These are phyloP conservation scores for Drosophila incognita DNA, from an alignment of 2,888 invertebrate genomes.

Conservation along the genomic window DNA sequence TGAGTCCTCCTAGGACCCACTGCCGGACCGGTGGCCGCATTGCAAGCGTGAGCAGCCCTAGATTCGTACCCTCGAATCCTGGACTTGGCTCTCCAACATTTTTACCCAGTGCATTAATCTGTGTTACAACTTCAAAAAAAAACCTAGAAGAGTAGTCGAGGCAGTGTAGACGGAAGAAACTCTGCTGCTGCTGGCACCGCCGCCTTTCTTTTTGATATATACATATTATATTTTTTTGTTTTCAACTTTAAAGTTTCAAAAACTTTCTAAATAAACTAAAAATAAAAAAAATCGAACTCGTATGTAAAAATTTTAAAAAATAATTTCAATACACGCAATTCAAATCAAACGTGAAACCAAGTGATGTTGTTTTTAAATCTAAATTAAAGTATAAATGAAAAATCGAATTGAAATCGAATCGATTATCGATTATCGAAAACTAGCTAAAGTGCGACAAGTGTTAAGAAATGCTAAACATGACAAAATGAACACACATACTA, in stretches of 20 bases:
- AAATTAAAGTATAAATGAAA: conserved; percentile 54
- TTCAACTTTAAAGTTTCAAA: conserved; percentile 66
- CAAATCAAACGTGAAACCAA: conserved; percentile 84
- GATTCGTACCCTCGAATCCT: background rate
- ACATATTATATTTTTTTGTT: conserved; percentile 30
- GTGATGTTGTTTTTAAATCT: conserved; percentile 81
- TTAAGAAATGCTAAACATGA: conserved; percentile 49
- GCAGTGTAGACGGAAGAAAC: conserved; percentile 29
- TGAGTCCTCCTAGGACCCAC: conserved; percentile 80
- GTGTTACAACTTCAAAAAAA: conserved; percentile 75
- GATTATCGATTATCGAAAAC: conserved; percentile 36
- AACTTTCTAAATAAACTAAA: conserved; percentile 48
- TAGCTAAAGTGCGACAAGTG: conserved; percentile 75
- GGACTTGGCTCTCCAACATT: conserved; percentile 6
- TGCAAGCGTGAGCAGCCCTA: conserved; percentile 61
- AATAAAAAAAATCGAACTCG: background rate
- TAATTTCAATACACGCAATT: conserved; percentile 69
- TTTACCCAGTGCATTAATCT: conserved; percentile 83
- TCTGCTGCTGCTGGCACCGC: conserved; percentile 26
- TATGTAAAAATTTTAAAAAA: conserved; percentile 30
- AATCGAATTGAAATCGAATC: conserved; percentile 26
- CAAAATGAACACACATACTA: conserved; percentile 9
- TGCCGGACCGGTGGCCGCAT: conserved; percentile 68
- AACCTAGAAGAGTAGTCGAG: conserved; percentile 32
- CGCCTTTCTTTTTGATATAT: conserved; percentile 26